A percentile compares a stretch with the other conserved stretches of the same genome.
Conservation (phyloP, 2,888 invertebrate species). For the Carterocephalus palaemon region DNA sequence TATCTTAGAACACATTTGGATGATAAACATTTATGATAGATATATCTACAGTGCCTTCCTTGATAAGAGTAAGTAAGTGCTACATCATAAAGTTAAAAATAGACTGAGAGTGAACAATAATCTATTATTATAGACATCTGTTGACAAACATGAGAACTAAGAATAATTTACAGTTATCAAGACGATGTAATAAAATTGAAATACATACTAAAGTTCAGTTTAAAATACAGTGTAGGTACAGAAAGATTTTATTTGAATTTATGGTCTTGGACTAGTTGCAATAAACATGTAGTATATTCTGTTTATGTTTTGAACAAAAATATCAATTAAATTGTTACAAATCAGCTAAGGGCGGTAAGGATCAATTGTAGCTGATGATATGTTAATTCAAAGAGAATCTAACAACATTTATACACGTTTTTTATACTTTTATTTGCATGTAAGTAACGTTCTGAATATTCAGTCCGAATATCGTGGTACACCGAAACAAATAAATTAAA, state of each 20-base stretch:
- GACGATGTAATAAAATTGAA: not conserved
- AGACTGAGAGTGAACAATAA: conserved; percentile 6
- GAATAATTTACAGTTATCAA: conserved; percentile 23
- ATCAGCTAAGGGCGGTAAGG: too few relatives aligned
- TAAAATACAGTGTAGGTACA: too few relatives aligned
- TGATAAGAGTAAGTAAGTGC: conserved; percentile 21
- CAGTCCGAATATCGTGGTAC: not conserved
- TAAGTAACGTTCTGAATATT: conserved; percentile 8
- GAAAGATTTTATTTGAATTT: too few relatives aligned
- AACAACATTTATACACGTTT: too few relatives aligned
- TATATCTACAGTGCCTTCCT: conserved; percentile 8
- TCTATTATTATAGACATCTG: conserved; percentile 45
- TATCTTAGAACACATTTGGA: too few relatives aligned
- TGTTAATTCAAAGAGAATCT: not conserved
- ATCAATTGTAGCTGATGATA: not conserved
- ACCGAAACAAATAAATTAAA: not conserved
- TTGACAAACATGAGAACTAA: conserved; percentile 41
- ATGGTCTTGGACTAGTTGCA: too few relatives aligned
- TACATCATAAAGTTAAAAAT: conserved; percentile 18
- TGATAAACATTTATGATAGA: conserved; percentile 39
- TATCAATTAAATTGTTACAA: too few relatives aligned
- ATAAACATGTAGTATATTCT: too few relatives aligned
- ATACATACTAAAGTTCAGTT: too few relatives aligned
- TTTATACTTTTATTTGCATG: not conserved
- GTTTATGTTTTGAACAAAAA: too few relatives aligned